phyloP scores from a whole-genome alignment of 2,113 vertebrate genomes.

The Axis porcinus region DNA sequence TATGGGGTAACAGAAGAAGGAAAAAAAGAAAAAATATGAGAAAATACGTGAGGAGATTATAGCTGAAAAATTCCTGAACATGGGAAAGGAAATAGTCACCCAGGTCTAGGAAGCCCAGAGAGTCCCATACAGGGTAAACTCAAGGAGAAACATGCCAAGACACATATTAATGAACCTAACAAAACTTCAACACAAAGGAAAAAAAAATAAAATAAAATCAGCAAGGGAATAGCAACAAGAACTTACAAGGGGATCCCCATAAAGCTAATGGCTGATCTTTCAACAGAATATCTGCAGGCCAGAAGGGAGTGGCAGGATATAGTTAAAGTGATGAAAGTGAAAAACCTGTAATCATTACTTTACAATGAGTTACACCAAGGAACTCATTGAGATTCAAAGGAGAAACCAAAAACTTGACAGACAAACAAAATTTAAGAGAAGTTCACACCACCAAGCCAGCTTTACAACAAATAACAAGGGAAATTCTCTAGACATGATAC shows the following conservation, averaged over 20 bases:
- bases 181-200: background rate
- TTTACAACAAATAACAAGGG: background rate
- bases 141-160: background rate
- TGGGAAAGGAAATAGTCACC: background rate
- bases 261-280: background rate
- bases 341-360: background rate
- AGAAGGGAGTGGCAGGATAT: background rate
- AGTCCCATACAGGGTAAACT: background rate
- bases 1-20: background rate
- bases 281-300: background rate
- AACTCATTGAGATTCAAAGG: background rate
- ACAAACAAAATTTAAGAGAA: background rate
- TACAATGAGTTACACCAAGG: background rate
- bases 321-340: background rate
- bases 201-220: background rate
- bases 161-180: background rate
- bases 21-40: background rate
- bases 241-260: background rate
- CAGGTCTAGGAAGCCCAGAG: background rate
- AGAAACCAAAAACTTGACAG: background rate
- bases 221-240: background rate
- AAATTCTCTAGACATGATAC: background rate
- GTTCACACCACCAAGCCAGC: background rate
- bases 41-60: background rate
- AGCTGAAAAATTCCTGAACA: background rate